phyloP scores from a whole-genome alignment of 2,797 vertebrate species.

The Danio choprae region DNA sequence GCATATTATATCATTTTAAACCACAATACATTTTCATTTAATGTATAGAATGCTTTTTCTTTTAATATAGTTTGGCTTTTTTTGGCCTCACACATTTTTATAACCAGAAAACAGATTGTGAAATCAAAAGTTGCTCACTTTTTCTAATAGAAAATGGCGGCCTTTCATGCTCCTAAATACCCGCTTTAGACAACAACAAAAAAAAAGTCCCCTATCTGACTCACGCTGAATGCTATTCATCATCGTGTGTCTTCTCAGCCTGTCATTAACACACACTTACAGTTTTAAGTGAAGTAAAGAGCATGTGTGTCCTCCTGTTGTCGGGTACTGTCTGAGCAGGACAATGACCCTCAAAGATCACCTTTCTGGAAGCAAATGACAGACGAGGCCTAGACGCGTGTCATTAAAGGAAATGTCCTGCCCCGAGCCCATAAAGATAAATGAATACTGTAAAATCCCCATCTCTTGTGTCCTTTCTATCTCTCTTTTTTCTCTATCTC shows the following conservation, averaged over 20 bases:
- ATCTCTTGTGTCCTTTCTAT: constrained; percentile 51
- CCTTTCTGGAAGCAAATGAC: constrained; percentile 57
- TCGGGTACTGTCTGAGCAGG: constrained; percentile 24
- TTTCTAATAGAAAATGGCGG: constrained; percentile 74
- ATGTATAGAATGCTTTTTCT: no score
- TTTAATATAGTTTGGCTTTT: no score
- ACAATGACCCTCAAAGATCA: constrained; percentile 26
- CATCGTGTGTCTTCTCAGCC: constrained; percentile 39
- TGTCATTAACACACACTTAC: constrained; percentile 56
- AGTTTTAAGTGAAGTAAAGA: constrained; percentile 40
- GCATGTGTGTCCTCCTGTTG: constrained; percentile 13
- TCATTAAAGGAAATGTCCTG: constrained; percentile 75
- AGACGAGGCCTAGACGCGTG: constrained; percentile 64
- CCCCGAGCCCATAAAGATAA: constrained; percentile 72
- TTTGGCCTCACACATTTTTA: not conserved
- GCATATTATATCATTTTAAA: no score
- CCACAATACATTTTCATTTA: not conserved
- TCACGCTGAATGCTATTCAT: constrained; percentile 14
- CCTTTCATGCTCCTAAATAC: constrained; percentile 69
- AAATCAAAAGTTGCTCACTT: constrained; percentile 44
- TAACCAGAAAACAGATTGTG: constrained; percentile 30
- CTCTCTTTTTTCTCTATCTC: constrained; percentile 50
- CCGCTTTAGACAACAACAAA: constrained; percentile 63
- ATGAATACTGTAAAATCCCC: constrained; percentile 65
- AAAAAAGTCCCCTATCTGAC: constrained; percentile 59